These are phyloP conservation scores for Dolichotis patagonum DNA, from an alignment of 2,113 vertebrate genomes.

Conservation along the genomic window DNA sequence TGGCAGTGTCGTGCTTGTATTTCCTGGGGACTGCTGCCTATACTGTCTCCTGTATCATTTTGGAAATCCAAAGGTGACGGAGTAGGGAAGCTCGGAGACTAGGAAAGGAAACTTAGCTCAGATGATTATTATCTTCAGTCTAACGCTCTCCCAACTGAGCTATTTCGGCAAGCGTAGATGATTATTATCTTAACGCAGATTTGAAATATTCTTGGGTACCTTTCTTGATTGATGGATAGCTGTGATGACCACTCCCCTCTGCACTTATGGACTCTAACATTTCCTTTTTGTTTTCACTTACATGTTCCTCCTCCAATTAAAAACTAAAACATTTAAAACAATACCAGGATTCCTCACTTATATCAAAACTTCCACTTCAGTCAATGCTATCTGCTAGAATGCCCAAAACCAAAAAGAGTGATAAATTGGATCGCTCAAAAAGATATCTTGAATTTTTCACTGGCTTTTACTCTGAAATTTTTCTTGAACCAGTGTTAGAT, in stretches of 20 bases:
- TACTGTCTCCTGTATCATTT: not conserved
- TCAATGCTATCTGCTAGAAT: not conserved
- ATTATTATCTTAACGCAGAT: not conserved
- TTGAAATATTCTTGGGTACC: not conserved
- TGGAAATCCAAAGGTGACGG: not conserved
- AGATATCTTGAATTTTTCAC: not conserved
- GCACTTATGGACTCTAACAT: not conserved
- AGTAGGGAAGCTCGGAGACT: not conserved
- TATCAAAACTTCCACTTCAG: not conserved
- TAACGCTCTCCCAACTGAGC: constrained; percentile 93
- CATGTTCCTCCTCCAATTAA: not conserved
- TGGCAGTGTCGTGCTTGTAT: not conserved
- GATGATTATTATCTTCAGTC: constrained; percentile 88
- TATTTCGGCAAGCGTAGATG: constrained; percentile 84
- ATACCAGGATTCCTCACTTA: not conserved
- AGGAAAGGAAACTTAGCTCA: not conserved
- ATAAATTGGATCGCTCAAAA: not conserved
- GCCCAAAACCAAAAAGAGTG: not conserved
- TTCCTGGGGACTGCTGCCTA: not conserved
- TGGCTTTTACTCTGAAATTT: constrained; percentile 2
- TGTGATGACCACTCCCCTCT: not conserved
- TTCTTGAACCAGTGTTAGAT: not conserved
- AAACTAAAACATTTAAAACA: not conserved
- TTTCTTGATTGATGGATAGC: not conserved
- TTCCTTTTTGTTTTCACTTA: not conserved